Conservation (phyloP, 2,113 vertebrate genomes). For the Varanus komodoensis region DNA sequence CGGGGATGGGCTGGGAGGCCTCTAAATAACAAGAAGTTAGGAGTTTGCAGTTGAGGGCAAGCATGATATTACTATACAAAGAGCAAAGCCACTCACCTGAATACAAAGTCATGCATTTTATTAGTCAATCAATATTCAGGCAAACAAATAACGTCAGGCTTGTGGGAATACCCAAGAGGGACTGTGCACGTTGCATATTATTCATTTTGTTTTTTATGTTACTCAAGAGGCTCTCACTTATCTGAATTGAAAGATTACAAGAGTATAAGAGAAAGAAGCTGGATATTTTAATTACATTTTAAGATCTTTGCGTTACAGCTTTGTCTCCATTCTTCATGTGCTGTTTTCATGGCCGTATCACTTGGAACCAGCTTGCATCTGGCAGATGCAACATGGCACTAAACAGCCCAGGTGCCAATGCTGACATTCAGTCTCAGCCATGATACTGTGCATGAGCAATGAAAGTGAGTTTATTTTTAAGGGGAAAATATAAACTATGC, state of each 20-base stretch:
- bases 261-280: background rate
- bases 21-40: background rate
- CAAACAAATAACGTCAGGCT: background rate
- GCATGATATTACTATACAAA: background rate
- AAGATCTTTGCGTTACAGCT: background rate
- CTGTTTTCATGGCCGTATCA: slow-evolving; percentile 17
- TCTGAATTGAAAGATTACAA: background rate
- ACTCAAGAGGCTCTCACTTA: background rate
- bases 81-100: background rate
- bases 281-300: background rate
- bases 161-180: background rate
- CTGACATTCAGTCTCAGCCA: background rate
- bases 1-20: no score
- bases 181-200: background rate
- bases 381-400: background rate
- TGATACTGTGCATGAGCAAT: background rate
- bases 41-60: background rate
- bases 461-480: background rate
- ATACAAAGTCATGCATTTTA: background rate
- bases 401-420: background rate
- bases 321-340: background rate
- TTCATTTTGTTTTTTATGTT: background rate
- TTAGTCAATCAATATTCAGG: background rate
- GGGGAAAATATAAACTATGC: background rate
- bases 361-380: slow-evolving; percentile 1